Conservation (phyloP, 1,140 invertebrate species). For the Tenebrio molitor region DNA sequence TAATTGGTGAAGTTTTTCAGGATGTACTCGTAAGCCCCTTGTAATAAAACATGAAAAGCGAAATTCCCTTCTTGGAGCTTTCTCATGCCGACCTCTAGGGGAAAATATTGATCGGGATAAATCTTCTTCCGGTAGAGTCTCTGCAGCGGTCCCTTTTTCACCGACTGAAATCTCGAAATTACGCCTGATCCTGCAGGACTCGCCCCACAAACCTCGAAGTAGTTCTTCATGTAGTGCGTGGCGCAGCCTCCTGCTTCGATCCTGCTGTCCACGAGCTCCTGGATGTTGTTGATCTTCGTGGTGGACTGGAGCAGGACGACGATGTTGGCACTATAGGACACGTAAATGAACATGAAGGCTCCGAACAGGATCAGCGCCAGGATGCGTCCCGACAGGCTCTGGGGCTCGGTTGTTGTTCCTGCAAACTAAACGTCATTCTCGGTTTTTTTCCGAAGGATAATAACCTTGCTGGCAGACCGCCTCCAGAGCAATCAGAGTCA, state of each 20-base stretch:
- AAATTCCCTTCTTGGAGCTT: constrained; percentile 59
- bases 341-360: constrained; percentile 60
- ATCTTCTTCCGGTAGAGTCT: constrained; percentile 57
- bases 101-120: constrained; percentile 48
- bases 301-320: constrained; percentile 60
- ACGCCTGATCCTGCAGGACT: neutral
- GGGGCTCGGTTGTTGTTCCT: constrained; percentile 57
- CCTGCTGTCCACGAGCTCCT: constrained; percentile 55
- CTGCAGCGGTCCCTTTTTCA: constrained; percentile 45
- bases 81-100: constrained; percentile 53
- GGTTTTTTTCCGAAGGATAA: neutral
- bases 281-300: constrained; percentile 49
- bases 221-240: constrained; percentile 53
- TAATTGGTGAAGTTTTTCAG: constrained; percentile 58
- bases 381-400: constrained; percentile 54
- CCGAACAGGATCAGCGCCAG: constrained; percentile 56
- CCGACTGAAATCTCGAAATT: constrained; percentile 42
- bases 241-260: constrained; percentile 55
- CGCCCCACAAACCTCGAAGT: constrained; percentile 52
- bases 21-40: constrained; percentile 53
- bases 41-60: constrained; percentile 55
- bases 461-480: constrained; percentile 61
- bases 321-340: constrained; percentile 62
- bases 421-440: constrained; percentile 38
- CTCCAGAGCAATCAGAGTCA: constrained; percentile 58